phyloP scores from a whole-genome alignment of 2,888 invertebrate genomes.

The Oxystoma pomonae region DNA sequence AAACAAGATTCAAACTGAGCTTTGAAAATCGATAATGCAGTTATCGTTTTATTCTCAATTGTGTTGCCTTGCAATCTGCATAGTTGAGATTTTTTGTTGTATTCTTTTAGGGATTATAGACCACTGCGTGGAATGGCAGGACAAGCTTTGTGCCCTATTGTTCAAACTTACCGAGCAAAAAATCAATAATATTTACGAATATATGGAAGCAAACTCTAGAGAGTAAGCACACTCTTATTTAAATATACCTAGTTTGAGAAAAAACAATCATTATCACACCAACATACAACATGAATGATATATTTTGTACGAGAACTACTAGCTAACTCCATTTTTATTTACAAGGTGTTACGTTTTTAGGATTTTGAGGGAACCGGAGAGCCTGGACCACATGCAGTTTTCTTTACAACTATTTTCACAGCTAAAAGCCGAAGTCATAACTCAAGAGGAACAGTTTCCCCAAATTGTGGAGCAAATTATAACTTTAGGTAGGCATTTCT shows the following conservation, averaged over 20 bases:
- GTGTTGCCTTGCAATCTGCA: too few species aligned
- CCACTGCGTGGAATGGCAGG: slow-evolving; percentile 80
- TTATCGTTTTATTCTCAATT: too few species aligned
- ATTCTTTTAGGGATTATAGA: slow-evolving; percentile 54
- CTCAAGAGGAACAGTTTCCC: slow-evolving; percentile 67
- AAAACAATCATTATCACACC: too few species aligned
- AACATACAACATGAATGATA: too few species aligned
- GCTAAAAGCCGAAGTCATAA: slow-evolving; percentile 59
- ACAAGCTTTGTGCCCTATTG: slow-evolving; percentile 65
- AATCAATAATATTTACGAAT: slow-evolving; percentile 61
- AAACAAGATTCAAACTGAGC: too few species aligned
- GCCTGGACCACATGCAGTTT: slow-evolving; percentile 67
- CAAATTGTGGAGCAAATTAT: slow-evolving; percentile 71
- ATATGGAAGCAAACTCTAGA: slow-evolving; percentile 54
- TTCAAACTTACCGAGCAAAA: slow-evolving; percentile 58
- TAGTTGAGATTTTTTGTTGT: too few species aligned
- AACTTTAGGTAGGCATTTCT: slow-evolving; percentile 51
- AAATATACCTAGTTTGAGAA: too few species aligned
- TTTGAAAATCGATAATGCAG: too few species aligned
- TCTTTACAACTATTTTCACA: slow-evolving; percentile 65
- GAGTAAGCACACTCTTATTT: too few species aligned
- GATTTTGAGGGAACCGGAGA: slow-evolving; percentile 63
- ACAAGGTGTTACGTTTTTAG: slow-evolving; percentile 43
- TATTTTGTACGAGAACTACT: too few species aligned
- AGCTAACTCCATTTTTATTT: too few species aligned